A percentile compares a stretch with the other conserved stretches of the same genome.
phyloP scores from a whole-genome alignment of 2,113 vertebrate genomes.

The Colius striatus region DNA sequence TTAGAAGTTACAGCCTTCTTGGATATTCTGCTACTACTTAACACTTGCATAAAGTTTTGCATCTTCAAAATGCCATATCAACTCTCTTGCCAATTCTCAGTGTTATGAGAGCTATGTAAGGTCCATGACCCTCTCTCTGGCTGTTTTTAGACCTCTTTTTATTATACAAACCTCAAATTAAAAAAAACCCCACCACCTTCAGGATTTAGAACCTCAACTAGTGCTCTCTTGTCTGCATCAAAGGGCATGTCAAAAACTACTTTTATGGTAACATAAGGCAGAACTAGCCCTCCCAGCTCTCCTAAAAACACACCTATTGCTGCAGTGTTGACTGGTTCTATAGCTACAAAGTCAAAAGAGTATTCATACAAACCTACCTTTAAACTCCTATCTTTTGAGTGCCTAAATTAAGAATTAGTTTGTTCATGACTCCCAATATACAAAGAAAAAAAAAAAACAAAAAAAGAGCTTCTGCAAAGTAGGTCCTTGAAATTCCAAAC shows the following conservation, averaged over 20 bases:
- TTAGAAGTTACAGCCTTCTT: neutral
- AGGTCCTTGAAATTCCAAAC: neutral
- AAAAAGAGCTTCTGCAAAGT: neutral
- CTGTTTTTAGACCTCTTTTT: neutral
- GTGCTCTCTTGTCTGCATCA: neutral
- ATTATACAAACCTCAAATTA: neutral
- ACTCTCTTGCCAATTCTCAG: neutral
- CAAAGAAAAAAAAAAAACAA: neutral
- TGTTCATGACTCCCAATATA: accelerated
- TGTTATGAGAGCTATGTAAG: neutral
- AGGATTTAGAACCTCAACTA: neutral
- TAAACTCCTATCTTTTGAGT: neutral
- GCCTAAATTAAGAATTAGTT: neutral
- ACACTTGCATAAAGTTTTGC: neutral
- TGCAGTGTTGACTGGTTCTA: neutral
- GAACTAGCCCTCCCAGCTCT: neutral
- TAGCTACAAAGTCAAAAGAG: neutral
- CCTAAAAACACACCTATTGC: neutral
- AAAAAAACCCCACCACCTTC: neutral
- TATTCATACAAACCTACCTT: neutral
- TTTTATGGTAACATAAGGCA: neutral
- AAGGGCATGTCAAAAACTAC: neutral
- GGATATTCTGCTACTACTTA: neutral
- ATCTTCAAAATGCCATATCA: neutral
- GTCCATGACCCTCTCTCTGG: neutral